A percentile compares a stretch with the other conserved stretches of the same genome.
phyloP scores from a whole-genome alignment of 2,888 invertebrate species.

The Carpatolechia fugitivella region DNA sequence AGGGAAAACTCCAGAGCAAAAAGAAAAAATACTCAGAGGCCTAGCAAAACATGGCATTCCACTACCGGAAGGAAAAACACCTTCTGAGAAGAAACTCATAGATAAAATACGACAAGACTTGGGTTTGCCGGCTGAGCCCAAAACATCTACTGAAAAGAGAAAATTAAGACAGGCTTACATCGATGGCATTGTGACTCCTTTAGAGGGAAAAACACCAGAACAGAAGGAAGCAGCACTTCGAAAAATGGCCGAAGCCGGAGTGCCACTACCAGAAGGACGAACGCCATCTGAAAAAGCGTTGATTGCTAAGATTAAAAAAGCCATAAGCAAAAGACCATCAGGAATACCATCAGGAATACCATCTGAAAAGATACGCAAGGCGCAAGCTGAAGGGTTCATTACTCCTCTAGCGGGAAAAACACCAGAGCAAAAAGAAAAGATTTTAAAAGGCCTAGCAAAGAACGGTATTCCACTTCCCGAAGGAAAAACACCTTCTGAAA shows the following conservation, averaged over 20 bases:
- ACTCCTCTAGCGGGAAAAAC: slow-evolving; percentile 31
- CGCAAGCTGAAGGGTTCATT: slow-evolving; percentile 31
- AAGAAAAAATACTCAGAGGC: neutral
- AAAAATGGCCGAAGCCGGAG: slow-evolving; percentile 19
- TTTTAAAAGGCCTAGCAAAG: slow-evolving; percentile 26
- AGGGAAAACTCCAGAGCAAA: slow-evolving; percentile 27
- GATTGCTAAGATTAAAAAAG: slow-evolving; percentile 28
- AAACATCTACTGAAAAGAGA: slow-evolving; percentile 25
- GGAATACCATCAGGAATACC: neutral
- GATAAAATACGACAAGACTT: slow-evolving; percentile 32
- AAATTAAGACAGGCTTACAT: slow-evolving; percentile 22
- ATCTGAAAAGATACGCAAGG: slow-evolving; percentile 26
- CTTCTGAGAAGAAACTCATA: slow-evolving; percentile 33
- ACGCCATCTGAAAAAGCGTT: slow-evolving; percentile 29
- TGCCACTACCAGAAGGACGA: slow-evolving; percentile 27
- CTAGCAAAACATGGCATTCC: slow-evolving; percentile 20
- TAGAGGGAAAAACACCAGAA: slow-evolving; percentile 30
- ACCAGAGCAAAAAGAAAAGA: slow-evolving; percentile 30
- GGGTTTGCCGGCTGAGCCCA: slow-evolving; percentile 29
- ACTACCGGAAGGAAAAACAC: slow-evolving; percentile 33
- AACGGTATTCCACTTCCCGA: slow-evolving; percentile 31
- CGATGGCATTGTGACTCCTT: slow-evolving; percentile 24
- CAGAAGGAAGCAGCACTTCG: slow-evolving; percentile 31
- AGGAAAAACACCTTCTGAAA: slow-evolving; percentile 35
- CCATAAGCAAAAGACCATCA: too few species aligned